Conservation (phyloP, 1,140 invertebrate species). For the Ceratitis capitata region DNA sequence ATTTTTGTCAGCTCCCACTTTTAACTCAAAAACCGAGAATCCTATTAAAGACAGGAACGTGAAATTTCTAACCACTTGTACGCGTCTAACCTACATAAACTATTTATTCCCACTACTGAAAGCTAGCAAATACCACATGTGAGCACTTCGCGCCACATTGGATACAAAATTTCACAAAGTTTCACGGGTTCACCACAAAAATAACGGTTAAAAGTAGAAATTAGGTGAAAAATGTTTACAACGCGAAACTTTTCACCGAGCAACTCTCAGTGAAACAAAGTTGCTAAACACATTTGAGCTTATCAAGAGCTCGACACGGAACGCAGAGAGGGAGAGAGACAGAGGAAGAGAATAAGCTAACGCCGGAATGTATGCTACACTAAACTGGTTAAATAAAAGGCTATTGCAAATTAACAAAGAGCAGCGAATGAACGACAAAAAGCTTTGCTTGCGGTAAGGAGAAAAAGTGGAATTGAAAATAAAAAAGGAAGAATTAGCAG, state of each 20-base stretch:
- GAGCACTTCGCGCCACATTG: neutral
- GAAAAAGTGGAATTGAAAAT: no score
- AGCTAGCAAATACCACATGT: no score
- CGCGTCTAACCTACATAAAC: no score
- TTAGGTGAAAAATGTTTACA: slow-evolving; percentile 11
- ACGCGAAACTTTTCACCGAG: neutral
- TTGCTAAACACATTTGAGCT: neutral
- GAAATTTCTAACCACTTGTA: no score
- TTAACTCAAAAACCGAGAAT: no score
- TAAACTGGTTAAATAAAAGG: slow-evolving; percentile 7
- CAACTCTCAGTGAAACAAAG: neutral
- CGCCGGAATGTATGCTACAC: slow-evolving; percentile 19
- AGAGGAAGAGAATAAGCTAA: neutral
- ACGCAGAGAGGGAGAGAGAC: neutral
- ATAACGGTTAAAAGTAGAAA: slow-evolving; percentile 5
- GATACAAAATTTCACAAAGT: neutral
- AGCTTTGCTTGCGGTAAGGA: neutral
- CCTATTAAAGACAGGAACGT: no score
- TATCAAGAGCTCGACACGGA: no score
- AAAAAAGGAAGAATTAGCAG: no score
- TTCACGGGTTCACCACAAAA: neutral
- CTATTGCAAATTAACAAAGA: neutral
- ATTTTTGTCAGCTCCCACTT: no score
- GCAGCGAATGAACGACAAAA: neutral
- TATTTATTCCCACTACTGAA: no score